Evolutionary conservation across 1,140 invertebrate species (phyloP), one percentile per base, ranked within the genome.

Genomic region (Drosophila murphyi): DNA sequence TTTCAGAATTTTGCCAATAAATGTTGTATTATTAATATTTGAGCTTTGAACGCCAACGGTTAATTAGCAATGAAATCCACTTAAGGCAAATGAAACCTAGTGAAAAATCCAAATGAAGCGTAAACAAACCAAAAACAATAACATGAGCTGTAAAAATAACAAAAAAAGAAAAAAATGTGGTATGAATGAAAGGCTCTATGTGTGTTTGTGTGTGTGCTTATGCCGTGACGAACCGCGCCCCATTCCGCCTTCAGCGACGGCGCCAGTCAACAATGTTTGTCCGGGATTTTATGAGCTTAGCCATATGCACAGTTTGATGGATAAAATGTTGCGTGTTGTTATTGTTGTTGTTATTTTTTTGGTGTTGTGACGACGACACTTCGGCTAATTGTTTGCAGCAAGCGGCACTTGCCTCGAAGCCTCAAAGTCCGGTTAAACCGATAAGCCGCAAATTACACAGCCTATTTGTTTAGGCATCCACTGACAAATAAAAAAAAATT

Each of bases 301-400:
- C 69, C 78, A 87, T 87, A 78, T 88, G 82, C 60, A 54, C 71
- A 68, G 54, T 54, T 63, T 63, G 72, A 56, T 57, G 72, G 55
- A 55, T 62, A 69, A 59, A 60, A 51, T 45, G 45, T 51, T 37
- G 43, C 29, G n/a, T n/a, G 63, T 51, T 45, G 45, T 62, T 60
- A 63, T 51, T 12, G 12, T 12, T 12, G 12, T 12, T 12, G 12
- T 12, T 12, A 12, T 12, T 12, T 12, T 51, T 54, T 59, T 54
- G 57, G 29, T 48, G 68, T 48, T 52, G 34, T 31, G 37, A 41
- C 61, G 50, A 65, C 63, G 79, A 68, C 82, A 87, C 82, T 87
- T 82, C 75, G 79, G 79, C 85, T 87, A 87, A 87, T 87, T 87
- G 83, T 69, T 82, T 72, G 83, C 41, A 80, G 72, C 82, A 82